A percentile compares a stretch with the other conserved stretches of the same genome.
Conservation (phyloP, 2,888 invertebrate genomes). For the Aspidapion aeneum region DNA sequence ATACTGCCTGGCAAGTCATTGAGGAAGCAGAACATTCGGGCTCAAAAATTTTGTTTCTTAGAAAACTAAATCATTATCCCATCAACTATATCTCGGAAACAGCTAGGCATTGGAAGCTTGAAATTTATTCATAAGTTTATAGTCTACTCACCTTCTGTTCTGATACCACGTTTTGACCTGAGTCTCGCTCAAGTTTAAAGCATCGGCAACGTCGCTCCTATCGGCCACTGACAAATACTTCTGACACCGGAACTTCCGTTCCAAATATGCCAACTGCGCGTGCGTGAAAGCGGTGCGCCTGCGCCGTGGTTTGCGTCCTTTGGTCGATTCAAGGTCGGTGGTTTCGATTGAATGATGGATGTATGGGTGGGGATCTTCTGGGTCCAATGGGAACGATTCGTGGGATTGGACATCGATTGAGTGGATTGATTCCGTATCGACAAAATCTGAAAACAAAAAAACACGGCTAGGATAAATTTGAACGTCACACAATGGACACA, state of each 20-base stretch:
- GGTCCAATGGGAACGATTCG: slow-evolving; percentile 11
- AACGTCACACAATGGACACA: no score
- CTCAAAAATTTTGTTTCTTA: no score
- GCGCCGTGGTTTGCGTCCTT: slow-evolving; percentile 75
- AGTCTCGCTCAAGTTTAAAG: slow-evolving; percentile 85
- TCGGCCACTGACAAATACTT: slow-evolving; percentile 94
- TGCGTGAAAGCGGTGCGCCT: slow-evolving; percentile 91
- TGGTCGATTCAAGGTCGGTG: slow-evolving; percentile 34
- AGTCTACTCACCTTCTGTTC: slow-evolving; percentile 65
- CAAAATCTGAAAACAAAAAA: slow-evolving; percentile 22
- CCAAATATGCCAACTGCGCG: slow-evolving; percentile 87
- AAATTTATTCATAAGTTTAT: no score
- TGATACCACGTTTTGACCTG: slow-evolving; percentile 97
- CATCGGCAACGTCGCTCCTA: slow-evolving; percentile 88
- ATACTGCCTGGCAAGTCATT: no score
- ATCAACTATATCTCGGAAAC: no score
- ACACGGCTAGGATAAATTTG: no score
- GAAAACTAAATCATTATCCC: no score
- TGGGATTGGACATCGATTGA: slow-evolving; percentile 5
- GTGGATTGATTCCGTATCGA: slow-evolving; percentile 19
- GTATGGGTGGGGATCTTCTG: slow-evolving; percentile 14
- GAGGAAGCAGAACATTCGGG: no score
- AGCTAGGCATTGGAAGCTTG: no score
- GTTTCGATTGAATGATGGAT: slow-evolving; percentile 16
- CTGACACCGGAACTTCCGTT: slow-evolving; percentile 89